These are phyloP conservation scores for Leucoraja ocellata DNA, from an alignment of 2,797 vertebrate species.

Conservation along the genomic window DNA sequence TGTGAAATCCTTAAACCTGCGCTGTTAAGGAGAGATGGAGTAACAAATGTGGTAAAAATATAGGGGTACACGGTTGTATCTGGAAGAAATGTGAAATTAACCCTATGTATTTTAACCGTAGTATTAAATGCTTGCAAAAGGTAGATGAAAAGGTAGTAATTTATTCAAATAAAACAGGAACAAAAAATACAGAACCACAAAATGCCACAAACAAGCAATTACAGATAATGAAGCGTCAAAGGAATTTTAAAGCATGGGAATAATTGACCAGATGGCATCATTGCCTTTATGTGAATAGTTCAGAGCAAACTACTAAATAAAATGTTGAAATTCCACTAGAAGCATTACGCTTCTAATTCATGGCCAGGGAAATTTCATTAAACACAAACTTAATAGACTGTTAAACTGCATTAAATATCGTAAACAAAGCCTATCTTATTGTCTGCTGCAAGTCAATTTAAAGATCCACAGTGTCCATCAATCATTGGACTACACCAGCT, in stretches of 20 bases:
- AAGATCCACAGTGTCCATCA: not conserved
- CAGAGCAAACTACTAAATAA: not conserved
- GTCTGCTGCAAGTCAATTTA: not conserved
- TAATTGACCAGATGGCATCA: not conserved
- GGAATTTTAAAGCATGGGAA: not conserved
- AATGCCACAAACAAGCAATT: not conserved
- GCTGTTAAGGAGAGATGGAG: not conserved
- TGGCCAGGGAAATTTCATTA: not conserved
- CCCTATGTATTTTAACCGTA: not conserved
- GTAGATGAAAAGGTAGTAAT: not conserved
- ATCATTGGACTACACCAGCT: not conserved
- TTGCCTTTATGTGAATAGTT: not conserved
- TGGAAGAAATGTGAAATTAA: not conserved
- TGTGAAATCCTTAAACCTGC: not conserved
- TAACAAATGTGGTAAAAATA: not conserved
- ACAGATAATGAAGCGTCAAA: not conserved
- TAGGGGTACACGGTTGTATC: not conserved
- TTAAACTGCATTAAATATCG: not conserved
- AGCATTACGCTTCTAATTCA: too few relatives aligned
- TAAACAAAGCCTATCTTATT: not conserved
- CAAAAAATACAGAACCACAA: not conserved
- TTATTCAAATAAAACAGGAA: not conserved
- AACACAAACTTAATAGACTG: not conserved
- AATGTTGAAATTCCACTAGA: not conserved
- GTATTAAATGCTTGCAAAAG: not conserved